phyloP scores from a whole-genome alignment of 2,113 vertebrate genomes.

The Istiophorus platypterus region DNA sequence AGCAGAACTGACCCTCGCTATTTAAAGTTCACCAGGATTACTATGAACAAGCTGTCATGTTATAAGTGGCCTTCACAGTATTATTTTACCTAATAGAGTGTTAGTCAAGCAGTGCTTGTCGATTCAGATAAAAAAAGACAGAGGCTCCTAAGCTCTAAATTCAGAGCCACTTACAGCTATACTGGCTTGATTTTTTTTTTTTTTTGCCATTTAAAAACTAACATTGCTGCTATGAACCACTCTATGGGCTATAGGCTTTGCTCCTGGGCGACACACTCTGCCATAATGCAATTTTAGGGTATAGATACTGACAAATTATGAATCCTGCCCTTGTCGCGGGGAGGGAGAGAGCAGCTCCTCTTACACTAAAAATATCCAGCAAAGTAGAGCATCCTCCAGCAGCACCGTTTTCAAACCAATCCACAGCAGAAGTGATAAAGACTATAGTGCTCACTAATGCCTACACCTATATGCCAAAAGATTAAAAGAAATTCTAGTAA shows the following conservation, averaged over 20 bases:
- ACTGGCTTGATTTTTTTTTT: slow-evolving; percentile 23
- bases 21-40: slow-evolving; percentile 46
- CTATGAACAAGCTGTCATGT: slow-evolving; percentile 23
- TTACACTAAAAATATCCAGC: slow-evolving; percentile 83
- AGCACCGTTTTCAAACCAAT: slow-evolving; percentile 54
- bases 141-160: slow-evolving; percentile 3
- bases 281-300: slow-evolving; percentile 59
- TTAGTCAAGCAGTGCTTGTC: slow-evolving; percentile 23
- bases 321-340: slow-evolving; percentile 77
- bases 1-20: slow-evolving; percentile 35
- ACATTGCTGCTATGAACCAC: slow-evolving; percentile 34
- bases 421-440: slow-evolving; percentile 46
- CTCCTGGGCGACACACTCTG: slow-evolving; percentile 44
- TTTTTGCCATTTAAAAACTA: slow-evolving; percentile 28
- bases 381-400: slow-evolving; percentile 77
- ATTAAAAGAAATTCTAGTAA: slow-evolving; percentile 11
- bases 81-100: slow-evolving; percentile 23
- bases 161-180: slow-evolving; percentile 23
- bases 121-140: slow-evolving; percentile 17
- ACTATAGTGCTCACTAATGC: slow-evolving; percentile 40
- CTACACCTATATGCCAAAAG: neutral
- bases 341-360: slow-evolving; percentile 71
- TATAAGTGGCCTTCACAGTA: slow-evolving; percentile 16
- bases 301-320: slow-evolving; percentile 78
- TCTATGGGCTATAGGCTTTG: slow-evolving; percentile 35